Conservation (phyloP, 2,113 vertebrate genomes). For the Leucopsar rothschildi region DNA sequence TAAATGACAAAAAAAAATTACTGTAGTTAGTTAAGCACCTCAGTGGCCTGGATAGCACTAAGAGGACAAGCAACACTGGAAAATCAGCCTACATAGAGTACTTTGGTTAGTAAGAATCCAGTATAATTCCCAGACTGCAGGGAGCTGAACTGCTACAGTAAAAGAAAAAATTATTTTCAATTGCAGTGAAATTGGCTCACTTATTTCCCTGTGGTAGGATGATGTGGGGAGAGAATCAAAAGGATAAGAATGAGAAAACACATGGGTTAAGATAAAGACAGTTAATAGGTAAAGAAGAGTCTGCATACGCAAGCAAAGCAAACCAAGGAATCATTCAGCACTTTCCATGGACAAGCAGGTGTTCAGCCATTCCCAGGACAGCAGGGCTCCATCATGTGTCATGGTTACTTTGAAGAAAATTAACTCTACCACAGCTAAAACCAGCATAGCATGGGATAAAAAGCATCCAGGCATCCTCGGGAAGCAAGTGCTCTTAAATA, state of each 20-base stretch:
- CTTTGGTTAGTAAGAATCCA: neutral
- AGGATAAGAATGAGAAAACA: neutral
- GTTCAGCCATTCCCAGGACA: neutral
- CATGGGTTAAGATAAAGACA: neutral
- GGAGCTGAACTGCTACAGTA: neutral
- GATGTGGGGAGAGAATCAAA: neutral
- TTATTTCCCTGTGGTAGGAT: neutral
- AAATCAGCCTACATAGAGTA: neutral
- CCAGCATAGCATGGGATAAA: neutral
- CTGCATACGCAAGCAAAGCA: neutral
- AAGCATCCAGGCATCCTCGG: neutral
- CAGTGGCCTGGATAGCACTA: neutral
- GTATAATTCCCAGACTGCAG: neutral
- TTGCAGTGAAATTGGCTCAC: neutral
- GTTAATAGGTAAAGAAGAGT: neutral
- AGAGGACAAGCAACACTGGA: neutral
- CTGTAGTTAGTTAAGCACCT: neutral
- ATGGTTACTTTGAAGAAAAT: neutral
- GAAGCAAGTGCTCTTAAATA: neutral
- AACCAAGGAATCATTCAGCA: neutral
- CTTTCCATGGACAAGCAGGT: neutral
- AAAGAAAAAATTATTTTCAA: neutral
- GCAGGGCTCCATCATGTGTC: neutral
- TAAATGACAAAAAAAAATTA: neutral
- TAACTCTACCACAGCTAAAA: neutral